phyloP scores from a whole-genome alignment of 2,113 vertebrate species.

The Poeciliopsis turrubarensis region DNA sequence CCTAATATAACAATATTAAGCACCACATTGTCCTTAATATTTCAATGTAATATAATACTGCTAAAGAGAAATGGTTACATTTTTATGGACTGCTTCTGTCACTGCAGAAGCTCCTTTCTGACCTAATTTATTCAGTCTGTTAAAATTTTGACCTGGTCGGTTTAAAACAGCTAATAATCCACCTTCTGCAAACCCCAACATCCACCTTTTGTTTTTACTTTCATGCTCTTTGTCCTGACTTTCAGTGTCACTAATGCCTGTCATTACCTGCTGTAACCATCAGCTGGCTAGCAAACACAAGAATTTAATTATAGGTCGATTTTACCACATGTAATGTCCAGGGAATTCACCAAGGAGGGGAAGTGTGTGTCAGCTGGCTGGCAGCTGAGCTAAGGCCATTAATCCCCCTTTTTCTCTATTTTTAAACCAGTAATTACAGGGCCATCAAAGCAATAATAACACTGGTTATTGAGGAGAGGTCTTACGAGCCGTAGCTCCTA shows the following conservation, averaged over 20 bases:
- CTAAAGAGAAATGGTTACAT: constrained; percentile 28
- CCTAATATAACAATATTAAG: no score
- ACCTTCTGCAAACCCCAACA: not conserved
- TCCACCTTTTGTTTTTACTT: constrained; percentile 6
- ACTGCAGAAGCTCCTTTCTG: constrained; percentile 33
- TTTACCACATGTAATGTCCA: constrained; percentile 32
- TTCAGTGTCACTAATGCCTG: not conserved
- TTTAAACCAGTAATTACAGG: constrained; percentile 60
- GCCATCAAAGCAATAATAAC: constrained; percentile 50
- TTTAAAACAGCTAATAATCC: constrained; percentile 11
- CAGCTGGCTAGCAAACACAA: constrained; percentile 30
- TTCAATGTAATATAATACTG: constrained; percentile 28
- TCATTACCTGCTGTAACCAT: constrained; percentile 34
- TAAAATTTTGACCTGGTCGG: constrained; percentile 37
- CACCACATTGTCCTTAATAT: no score
- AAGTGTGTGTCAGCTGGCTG: constrained; percentile 50
- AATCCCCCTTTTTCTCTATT: constrained; percentile 70
- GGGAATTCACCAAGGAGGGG: constrained; percentile 45
- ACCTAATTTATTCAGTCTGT: constrained; percentile 45
- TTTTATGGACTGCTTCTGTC: constrained; percentile 36
- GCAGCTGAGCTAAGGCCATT: constrained; percentile 60
- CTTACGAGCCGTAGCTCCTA: constrained; percentile 10
- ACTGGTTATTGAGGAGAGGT: constrained; percentile 35
- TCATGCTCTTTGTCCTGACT: constrained; percentile 17
- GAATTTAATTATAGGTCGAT: constrained; percentile 43